These are phyloP conservation scores for Sciurus carolinensis DNA, from an alignment of 2,797 vertebrate genomes.

Conservation along the genomic window DNA sequence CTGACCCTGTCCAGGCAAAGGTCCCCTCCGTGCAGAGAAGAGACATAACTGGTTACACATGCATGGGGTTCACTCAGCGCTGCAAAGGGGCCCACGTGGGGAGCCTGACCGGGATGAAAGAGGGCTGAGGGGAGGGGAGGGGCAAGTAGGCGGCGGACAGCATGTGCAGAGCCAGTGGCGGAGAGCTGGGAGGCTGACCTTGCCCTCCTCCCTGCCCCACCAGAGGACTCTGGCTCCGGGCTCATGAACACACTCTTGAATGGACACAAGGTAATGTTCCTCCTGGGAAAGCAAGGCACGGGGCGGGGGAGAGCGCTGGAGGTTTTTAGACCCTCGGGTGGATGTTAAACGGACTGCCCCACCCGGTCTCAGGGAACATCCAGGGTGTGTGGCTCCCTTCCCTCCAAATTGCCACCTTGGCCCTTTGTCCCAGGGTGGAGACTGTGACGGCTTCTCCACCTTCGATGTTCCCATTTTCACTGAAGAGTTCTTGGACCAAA, in stretches of 20 bases:
- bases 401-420: neutral
- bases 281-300: neutral
- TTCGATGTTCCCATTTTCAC: conserved; percentile 99
- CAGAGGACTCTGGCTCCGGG: conserved; percentile 86
- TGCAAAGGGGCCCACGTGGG: too few species aligned
- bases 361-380: neutral
- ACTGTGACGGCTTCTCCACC: conserved; percentile 91
- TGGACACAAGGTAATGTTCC: conserved; percentile 88
- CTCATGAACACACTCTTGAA: conserved; percentile 88
- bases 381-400: neutral
- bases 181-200: neutral
- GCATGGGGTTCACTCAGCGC: neutral
- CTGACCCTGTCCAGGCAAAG: too few species aligned
- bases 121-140: fast-evolving
- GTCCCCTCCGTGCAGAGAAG: neutral
- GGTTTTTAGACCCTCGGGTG: neutral
- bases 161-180: neutral
- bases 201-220: neutral
- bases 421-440: neutral
- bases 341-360: too few species aligned
- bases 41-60: neutral
- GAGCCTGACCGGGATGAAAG: neutral
- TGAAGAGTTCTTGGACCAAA: conserved; percentile 99
- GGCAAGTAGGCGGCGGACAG: neutral
- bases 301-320: neutral